phyloP scores from a whole-genome alignment of 64 coral and sea anemone genomes.

The Trachythela sp. region DNA sequence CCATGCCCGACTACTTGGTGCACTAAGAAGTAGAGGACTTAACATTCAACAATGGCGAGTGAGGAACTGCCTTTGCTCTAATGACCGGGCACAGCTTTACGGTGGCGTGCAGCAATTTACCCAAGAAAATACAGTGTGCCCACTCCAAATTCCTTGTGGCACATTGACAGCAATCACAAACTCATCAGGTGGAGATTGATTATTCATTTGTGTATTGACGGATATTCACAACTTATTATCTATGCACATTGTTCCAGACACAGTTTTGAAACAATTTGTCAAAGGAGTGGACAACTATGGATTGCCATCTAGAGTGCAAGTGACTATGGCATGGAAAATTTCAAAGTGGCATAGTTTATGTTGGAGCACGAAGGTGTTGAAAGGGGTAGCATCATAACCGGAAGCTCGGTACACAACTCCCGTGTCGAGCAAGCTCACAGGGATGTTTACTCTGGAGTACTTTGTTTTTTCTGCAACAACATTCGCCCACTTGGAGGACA shows the following conservation, averaged over 20 bases:
- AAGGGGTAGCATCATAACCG: constrained; percentile 38
- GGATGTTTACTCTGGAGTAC: constrained; percentile 33
- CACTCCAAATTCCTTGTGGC: constrained; percentile 37
- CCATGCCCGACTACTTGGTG: not conserved
- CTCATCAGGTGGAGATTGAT: constrained; percentile 38
- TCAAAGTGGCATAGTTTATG: constrained; percentile 29
- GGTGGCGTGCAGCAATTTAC: constrained; percentile 30
- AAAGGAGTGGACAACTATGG: constrained; percentile 1
- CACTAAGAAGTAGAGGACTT: constrained; percentile 15
- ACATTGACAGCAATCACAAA: constrained; percentile 30
- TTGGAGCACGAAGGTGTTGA: not conserved
- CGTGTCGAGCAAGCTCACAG: constrained; percentile 40
- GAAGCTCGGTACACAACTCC: constrained; percentile 24
- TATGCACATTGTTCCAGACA: constrained; percentile 12
- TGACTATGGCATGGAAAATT: constrained; percentile 46
- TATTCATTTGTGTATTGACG: constrained; percentile 38
- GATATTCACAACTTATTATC: constrained; percentile 15
- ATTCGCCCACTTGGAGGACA: constrained; percentile 27
- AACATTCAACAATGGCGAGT: constrained; percentile 15
- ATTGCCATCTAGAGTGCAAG: constrained; percentile 28
- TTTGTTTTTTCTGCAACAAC: constrained; percentile 29
- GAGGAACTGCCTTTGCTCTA: not conserved
- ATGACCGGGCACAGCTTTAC: constrained; percentile 34
- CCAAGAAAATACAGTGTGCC: constrained; percentile 33
- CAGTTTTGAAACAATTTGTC: constrained; percentile 17